A percentile compares a stretch with the other conserved stretches of the same genome.
Evolutionary conservation across 2,797 vertebrate species (phyloP).

Genomic region (Gorsachius magnificus): DNA sequence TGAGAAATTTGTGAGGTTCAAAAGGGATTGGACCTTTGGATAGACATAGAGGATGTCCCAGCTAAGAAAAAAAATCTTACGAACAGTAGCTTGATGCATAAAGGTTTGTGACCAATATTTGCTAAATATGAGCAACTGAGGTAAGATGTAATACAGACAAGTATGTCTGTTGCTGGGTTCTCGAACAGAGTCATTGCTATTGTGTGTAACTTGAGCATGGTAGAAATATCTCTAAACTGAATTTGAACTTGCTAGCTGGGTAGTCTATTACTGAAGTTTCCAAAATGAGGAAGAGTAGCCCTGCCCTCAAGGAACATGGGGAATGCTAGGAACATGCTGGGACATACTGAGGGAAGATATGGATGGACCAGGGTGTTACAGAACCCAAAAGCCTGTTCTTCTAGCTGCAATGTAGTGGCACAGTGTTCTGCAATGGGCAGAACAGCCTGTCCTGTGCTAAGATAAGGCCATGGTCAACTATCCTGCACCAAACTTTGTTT

Average conservation of each 20-base stretch:
- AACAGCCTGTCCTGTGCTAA: not conserved
- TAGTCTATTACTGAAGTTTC: not conserved
- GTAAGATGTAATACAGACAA: not conserved
- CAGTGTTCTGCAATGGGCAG: not conserved
- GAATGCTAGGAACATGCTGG: not conserved
- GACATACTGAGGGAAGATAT: not conserved
- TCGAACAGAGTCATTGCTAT: not conserved
- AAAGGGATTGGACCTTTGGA: not conserved
- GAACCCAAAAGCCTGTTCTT: not conserved
- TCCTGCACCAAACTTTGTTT: not conserved
- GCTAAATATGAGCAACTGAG: not conserved
- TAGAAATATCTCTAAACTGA: not conserved
- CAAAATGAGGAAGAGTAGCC: not conserved
- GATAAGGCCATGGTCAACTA: not conserved
- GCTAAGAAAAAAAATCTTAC: not conserved
- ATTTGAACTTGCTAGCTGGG: not conserved
- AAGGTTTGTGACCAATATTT: not conserved
- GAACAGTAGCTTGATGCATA: not conserved
- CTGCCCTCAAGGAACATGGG: not conserved
- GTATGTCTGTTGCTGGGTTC: not conserved
- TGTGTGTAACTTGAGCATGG: fast-evolving
- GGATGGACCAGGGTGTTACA: not conserved
- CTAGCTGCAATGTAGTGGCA: not conserved
- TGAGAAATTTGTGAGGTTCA: not conserved
- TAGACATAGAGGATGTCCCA: not conserved